Base-by-base conservation (phyloP, 2,888 invertebrate species). In the Caenorhabditis plicata region DNA sequence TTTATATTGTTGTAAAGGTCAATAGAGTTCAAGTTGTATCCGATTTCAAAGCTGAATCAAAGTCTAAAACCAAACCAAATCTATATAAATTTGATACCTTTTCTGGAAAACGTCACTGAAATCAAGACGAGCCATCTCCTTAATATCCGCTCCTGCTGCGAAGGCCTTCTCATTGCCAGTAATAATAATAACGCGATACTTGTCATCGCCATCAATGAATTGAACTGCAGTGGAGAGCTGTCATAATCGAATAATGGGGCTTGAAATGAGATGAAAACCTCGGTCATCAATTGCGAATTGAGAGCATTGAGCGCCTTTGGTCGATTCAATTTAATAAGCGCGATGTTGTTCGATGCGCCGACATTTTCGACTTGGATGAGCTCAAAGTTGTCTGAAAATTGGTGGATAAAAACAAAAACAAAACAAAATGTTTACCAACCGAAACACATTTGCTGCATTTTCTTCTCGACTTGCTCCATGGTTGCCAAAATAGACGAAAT, bases 261-360 rank as follows among this genome's bases (percentile, higher is more conserved):
- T 39, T 17, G 17, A 31, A 19, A 49, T 33, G 0, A 39, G 11
- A 13, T 11, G n/a, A 42, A 35, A 0, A 98, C 84, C 82, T 98
- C 98, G 1, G 74, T 81, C 86, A 98, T 92, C 27, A 98, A 85
- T 0, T 88, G 89, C 80, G 89, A 87, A 85, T 92, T 93, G 0
- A 98, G 86, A 0, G 98, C 96, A 82, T 98, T 98, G 51, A 99
- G 83, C 0, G 93, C 92, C 83, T 96, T 96, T 1, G 95, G 96
- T 2, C 98, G 86, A 82, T 96, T 89, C 63, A 98, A 82, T 32
- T 90, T 90, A 68, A 98, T 89, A 1, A 96, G 81, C 0, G 89
- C 95, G 32, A 98, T 90, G 86, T 93, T 93, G 71, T 89, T 87
- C 81, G 91, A 51, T 15, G 53, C 64, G 15, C 79, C 79, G n/a